Base-by-base conservation (phyloP, 2,797 vertebrate genomes). In the Chrysolophus pictus region DNA sequence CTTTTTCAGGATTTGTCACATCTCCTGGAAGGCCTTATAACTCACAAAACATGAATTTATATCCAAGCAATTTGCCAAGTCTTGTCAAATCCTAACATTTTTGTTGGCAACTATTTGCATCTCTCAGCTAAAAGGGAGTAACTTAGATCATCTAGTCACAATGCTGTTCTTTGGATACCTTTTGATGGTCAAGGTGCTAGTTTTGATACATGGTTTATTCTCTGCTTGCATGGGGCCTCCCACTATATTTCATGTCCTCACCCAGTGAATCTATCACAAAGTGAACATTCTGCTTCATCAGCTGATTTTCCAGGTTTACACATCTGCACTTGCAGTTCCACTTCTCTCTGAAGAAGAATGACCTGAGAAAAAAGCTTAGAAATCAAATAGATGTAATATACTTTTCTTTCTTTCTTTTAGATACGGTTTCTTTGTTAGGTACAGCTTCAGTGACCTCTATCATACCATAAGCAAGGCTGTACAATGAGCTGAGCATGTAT, bases 21-120 rank as follows among this genome's bases (percentile, higher is more conserved):
- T 96, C 88, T 97, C 95, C 94, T 97, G 88, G 95, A 97, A 95
- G 93, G 79, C 93, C 95, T 91, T 96, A 93, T 96, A 95, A 96
- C 92, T 96, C 92, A 96, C 91, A 93, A 92, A 93, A 94, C 94
- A 97, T 96, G 96, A 96, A 96, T 96, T 95, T 96, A 95, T 87
- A 72, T 90, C 95, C 90, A 53, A 73, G 87, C 63, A 84, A 95
- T 95, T 95, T 96, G 96, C 97, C 96, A 97, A 96, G 90, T 82
- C 95, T 96, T 97, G 96, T 96, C 96, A 96, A 96, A 95, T 91
- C 85, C 90, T 89, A 92, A 97, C 85, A 86, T 97, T 97, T 97
- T 97, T 94, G 88, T 97, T 97, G 97, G 97, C 97, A 97, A 82
- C 63, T 39, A 33, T 93, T 76, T 62, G 42, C 56, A 68, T 87